Percentiles rank a stretch among this genome's conserved stretches.
Conservation (phyloP, 2,113 vertebrate species). For the Nettapus auritus region DNA sequence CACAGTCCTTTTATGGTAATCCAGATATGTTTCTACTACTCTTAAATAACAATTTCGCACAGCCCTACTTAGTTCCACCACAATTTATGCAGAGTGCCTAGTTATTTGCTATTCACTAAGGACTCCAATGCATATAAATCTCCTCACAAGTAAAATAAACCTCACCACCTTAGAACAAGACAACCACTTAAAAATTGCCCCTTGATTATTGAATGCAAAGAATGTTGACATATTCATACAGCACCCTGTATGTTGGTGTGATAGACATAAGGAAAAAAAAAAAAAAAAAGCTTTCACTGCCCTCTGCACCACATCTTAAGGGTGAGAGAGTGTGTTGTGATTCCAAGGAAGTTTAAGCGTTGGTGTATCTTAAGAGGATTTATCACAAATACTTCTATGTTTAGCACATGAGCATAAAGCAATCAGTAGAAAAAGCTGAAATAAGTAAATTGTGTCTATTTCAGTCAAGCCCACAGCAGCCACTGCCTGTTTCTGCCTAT, state of each 20-base stretch:
- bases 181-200: not conserved
- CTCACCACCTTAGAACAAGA: not conserved
- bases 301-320: not conserved
- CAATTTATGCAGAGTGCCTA: not conserved
- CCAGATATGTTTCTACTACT: not conserved
- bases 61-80: not conserved
- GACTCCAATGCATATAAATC: not conserved
- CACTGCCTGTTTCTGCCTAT: not conserved
- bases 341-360: not conserved
- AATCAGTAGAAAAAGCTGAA: not conserved
- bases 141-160: not conserved
- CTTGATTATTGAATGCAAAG: not conserved
- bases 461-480: not conserved
- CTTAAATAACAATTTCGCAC: not conserved
- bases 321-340: not conserved
- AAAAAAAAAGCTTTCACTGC: not conserved
- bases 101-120: not conserved
- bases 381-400: not conserved
- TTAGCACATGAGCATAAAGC: not conserved
- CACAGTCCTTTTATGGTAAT: not conserved
- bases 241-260: not conserved
- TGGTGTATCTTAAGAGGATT: not conserved
- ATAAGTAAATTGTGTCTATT: not conserved
- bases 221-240: not conserved
- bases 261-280: not conserved